Evolutionary conservation across 2,888 invertebrate species (phyloP).

Genomic region (Byasa hedistus): DNA sequence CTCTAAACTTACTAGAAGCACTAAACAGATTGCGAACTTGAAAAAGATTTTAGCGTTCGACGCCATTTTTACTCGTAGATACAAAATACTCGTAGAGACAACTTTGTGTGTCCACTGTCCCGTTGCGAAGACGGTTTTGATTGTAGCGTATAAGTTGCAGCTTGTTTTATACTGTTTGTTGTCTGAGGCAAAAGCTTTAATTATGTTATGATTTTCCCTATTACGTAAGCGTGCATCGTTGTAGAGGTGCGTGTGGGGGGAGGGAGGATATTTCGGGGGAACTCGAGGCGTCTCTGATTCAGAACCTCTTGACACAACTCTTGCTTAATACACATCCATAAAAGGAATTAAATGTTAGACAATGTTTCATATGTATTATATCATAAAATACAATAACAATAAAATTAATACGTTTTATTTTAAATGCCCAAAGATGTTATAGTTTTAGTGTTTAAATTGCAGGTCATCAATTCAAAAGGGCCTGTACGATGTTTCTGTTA

Average conservation of each 20-base stretch:
- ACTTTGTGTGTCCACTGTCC: constrained; percentile 3
- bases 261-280: background rate
- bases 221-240: constrained; percentile 10
- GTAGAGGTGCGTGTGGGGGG: background rate
- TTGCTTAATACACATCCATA: too few relatives aligned
- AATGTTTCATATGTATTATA: too few relatives aligned
- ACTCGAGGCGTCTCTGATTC: too few relatives aligned
- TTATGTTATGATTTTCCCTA: constrained; percentile 10
- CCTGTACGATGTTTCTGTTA: too few relatives aligned
- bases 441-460: too few relatives aligned
- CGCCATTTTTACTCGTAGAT: constrained; percentile 1
- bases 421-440: too few relatives aligned
- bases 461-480: too few relatives aligned
- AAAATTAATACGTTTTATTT: too few relatives aligned
- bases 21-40: constrained; percentile 8
- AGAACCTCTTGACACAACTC: too few relatives aligned
- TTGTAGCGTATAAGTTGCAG: background rate
- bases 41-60: constrained; percentile 1
- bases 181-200: constrained; percentile 5
- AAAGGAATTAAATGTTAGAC: too few relatives aligned
- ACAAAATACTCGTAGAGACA: background rate
- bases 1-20: constrained; percentile 10
- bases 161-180: constrained; percentile 11
- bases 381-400: too few relatives aligned
- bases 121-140: constrained; percentile 6